Evolutionary conservation across 2,888 invertebrate species (phyloP), one percentile per base, ranked within the genome.

Genomic region (Epinotia bilunana): DNA sequence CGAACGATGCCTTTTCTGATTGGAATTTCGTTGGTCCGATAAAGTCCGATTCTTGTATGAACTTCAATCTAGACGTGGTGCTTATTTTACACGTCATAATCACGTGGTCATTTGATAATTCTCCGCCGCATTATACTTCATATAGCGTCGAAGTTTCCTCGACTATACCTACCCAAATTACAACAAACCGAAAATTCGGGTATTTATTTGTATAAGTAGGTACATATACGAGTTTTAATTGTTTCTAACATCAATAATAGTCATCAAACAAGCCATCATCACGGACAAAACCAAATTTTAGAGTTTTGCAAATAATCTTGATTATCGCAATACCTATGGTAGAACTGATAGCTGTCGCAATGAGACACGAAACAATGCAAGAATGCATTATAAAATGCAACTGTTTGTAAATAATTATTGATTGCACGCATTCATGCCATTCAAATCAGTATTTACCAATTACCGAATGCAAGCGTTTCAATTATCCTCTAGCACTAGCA

Each of bases 391-490:
- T 64, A 74, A 69, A 69, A 69, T 63, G 49, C 58, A 58, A 64
- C 62, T 70, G 69, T 70, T 74, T 74, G 63, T 57, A 74, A 74
- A 74, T 74, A 74, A 61, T 63, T 74, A 64, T 39, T 74, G 58
- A 70, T 63, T 33, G 74, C 39, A 63, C 64, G 74, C 58, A 58
- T 33, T 69, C 69, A 70, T 74, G 58, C 69, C 58, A 74, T 74
- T 74, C 63, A 74, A 69, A 74, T 63, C 69, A 62, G 18, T 69
- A 57, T 74, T 74, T 64, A 57, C 49, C 43, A 70, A 74, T 74
- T 70, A 57, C 39, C 43, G 63, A 74, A 64, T 57, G 74, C 33
- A 58, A 49, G 63, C 63, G 55, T 74, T 63, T 46, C 55, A 65
- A 55, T 55, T 43, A 28, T 67, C 11, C 55, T 57, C 33, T 57